Percentiles rank a stretch among this genome's conserved stretches.
These are phyloP conservation scores for Acanthopleura granulata DNA, from an alignment of 2,888 invertebrate genomes.

Conservation along the genomic window DNA sequence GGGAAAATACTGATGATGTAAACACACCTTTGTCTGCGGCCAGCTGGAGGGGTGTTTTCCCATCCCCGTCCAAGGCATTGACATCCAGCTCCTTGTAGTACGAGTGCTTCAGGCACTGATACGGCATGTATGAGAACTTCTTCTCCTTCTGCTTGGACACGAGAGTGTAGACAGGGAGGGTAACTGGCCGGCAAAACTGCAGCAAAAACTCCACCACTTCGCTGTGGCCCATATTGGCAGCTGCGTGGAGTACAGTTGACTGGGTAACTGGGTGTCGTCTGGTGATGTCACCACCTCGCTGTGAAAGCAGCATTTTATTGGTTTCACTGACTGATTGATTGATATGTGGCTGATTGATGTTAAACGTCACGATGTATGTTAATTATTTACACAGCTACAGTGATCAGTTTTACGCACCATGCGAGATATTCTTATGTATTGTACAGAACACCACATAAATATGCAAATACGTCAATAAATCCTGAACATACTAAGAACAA, in stretches of 20 bases:
- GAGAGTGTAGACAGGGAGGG: neutral
- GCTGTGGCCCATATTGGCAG: constrained; percentile 49
- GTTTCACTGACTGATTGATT: too few relatives aligned
- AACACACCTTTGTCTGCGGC: constrained; percentile 62
- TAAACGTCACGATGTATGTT: too few relatives aligned
- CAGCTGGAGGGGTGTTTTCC: constrained; percentile 58
- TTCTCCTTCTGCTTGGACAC: neutral
- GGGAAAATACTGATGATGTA: neutral
- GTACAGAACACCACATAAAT: too few relatives aligned
- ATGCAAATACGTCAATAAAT: too few relatives aligned
- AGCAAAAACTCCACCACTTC: constrained; percentile 52
- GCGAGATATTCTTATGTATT: too few relatives aligned
- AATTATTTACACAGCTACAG: too few relatives aligned
- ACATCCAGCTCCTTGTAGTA: constrained; percentile 43
- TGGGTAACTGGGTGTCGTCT: constrained; percentile 49
- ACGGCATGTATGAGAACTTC: neutral
- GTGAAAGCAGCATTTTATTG: too few relatives aligned
- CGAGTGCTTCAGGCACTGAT: neutral
- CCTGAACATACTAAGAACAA: too few relatives aligned
- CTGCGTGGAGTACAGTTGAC: constrained; percentile 55
- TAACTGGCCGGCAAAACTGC: constrained; percentile 37
- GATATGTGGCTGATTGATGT: too few relatives aligned
- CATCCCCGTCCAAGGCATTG: constrained; percentile 53
- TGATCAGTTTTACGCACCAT: too few relatives aligned
- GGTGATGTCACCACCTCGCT: constrained; percentile 53